These are phyloP conservation scores for Urocolius indicus DNA, from an alignment of 2,113 vertebrate genomes.

Conservation along the genomic window DNA sequence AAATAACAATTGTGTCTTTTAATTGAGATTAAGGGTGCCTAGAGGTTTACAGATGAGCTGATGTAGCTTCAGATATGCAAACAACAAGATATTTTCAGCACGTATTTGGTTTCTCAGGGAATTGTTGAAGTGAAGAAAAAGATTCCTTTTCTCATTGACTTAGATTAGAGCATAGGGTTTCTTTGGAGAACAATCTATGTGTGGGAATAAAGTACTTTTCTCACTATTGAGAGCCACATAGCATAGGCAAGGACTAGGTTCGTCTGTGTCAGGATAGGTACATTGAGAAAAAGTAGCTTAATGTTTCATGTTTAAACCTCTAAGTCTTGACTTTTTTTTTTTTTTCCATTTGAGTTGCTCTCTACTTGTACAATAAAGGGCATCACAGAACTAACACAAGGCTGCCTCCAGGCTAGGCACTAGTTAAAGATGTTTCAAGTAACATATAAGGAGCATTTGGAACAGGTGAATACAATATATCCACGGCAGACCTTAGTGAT, in stretches of 20 bases:
- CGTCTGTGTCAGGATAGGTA: not conserved
- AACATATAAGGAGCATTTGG: not conserved
- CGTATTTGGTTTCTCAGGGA: not conserved
- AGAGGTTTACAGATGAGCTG: not conserved
- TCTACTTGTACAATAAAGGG: not conserved
- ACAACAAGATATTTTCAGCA: not conserved
- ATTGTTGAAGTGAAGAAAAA: not conserved
- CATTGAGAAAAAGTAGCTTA: not conserved
- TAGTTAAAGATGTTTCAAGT: not conserved
- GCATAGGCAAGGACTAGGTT: not conserved
- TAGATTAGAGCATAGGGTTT: not conserved
- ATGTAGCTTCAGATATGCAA: not conserved
- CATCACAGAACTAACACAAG: not conserved
- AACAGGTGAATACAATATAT: not conserved
- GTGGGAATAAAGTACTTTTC: not conserved
- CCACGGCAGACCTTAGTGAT: fast-evolving
- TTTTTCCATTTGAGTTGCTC: not conserved
- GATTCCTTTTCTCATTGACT: not conserved
- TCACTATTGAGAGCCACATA: not conserved
- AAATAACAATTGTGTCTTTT: not conserved
- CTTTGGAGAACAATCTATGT: not conserved
- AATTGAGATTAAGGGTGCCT: not conserved
- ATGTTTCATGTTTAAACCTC: not conserved
- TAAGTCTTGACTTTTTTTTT: not conserved
- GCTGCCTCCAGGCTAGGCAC: not conserved